phyloP scores from a whole-genome alignment of 2,113 vertebrate genomes.

The Macquaria ambigua region DNA sequence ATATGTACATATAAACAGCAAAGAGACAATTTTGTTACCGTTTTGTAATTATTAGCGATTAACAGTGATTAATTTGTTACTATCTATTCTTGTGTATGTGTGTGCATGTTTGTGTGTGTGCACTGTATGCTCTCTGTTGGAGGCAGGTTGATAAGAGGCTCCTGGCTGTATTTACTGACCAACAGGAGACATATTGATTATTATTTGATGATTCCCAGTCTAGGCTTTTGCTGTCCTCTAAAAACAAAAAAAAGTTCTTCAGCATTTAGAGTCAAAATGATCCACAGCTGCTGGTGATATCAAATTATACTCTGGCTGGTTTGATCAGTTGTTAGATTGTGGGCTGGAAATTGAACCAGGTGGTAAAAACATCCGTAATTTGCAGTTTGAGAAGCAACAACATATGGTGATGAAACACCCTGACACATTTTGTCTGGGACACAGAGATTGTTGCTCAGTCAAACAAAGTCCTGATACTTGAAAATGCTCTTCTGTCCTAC shows the following conservation, averaged over 20 bases:
- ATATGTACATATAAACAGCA: constrained; percentile 28
- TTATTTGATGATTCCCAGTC: constrained; percentile 8
- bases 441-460: background rate
- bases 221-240: background rate
- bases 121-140: background rate
- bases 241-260: background rate
- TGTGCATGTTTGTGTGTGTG: background rate
- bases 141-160: constrained; percentile 3
- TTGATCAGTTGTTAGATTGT: background rate
- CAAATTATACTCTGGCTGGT: background rate
- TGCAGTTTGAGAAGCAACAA: background rate
- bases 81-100: background rate
- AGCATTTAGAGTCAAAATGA: background rate
- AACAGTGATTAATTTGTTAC: constrained; percentile 25
- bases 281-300: background rate
- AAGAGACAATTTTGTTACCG: background rate
- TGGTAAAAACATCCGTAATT: constrained; percentile 2
- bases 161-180: constrained; percentile 39
- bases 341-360: background rate
- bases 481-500: background rate
- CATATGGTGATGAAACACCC: background rate
- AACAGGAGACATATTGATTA: constrained; percentile 14
- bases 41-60: constrained; percentile 27
- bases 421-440: background rate
- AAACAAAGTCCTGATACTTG: background rate